A percentile compares a stretch with the other conserved stretches of the same genome.
These are phyloP conservation scores for Pelodiscus sinensis DNA, from an alignment of 2,113 vertebrate species.

Conservation along the genomic window DNA sequence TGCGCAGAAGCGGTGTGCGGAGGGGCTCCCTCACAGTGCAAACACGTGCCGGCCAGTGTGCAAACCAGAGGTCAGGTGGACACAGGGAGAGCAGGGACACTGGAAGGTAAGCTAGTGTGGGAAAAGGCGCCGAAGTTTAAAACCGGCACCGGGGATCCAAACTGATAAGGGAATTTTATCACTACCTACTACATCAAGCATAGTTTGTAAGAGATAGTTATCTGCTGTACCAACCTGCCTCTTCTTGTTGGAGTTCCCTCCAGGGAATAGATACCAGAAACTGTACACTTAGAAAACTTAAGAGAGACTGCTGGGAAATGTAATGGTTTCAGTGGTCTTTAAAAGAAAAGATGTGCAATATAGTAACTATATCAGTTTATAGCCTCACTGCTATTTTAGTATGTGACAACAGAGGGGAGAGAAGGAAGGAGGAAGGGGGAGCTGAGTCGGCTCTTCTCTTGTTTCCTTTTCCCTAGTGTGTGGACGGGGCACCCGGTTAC, in stretches of 20 bases:
- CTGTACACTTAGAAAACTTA: conserved; percentile 66
- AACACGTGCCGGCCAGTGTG: too few species aligned
- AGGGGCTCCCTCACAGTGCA: too few species aligned
- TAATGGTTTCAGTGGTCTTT: conserved; percentile 60
- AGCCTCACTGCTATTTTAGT: conserved; percentile 69
- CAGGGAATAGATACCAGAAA: conserved; percentile 72
- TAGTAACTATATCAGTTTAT: conserved; percentile 69
- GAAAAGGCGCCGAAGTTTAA: too few species aligned
- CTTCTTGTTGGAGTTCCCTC: conserved; percentile 59
- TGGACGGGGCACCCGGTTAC: too few species aligned
- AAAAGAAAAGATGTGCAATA: conserved; percentile 57
- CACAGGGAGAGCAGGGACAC: too few species aligned
- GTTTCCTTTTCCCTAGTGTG: too few species aligned
- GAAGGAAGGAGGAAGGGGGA: too few species aligned
- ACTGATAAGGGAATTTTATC: conserved; percentile 78
- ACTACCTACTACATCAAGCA: conserved; percentile 14
- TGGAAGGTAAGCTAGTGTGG: too few species aligned
- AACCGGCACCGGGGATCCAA: conserved; percentile 13
- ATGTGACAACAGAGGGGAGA: not conserved
- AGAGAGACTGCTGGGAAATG: conserved; percentile 63
- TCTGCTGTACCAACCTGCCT: conserved; percentile 69
- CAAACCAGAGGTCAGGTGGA: too few species aligned
- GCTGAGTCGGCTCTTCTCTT: too few species aligned
- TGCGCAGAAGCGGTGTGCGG: too few species aligned
- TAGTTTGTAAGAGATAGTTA: conserved; percentile 65